These are phyloP conservation scores for Parauchenoglanis punctatus DNA, from an alignment of 2,797 vertebrate genomes.

Conservation along the genomic window DNA sequence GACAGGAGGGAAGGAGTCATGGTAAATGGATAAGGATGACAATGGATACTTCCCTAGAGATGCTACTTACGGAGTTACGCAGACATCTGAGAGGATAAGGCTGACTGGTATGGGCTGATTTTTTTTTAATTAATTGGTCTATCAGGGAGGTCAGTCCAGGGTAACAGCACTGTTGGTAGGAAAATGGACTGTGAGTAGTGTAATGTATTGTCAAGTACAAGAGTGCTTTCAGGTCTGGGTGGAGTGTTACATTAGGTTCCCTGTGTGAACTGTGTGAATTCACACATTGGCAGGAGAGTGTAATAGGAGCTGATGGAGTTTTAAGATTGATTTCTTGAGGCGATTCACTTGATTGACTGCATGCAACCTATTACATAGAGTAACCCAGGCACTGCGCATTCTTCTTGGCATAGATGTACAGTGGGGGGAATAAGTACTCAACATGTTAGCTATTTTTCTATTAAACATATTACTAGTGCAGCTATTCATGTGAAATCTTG, in stretches of 20 bases:
- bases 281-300: background rate
- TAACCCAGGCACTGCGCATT: background rate
- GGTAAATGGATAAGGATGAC: conserved; percentile 16
- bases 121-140: background rate
- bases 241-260: background rate
- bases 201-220: background rate
- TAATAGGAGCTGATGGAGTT: background rate
- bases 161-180: background rate
- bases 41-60: conserved; percentile 7
- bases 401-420: background rate
- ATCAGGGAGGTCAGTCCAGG: conserved; percentile 2
- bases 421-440: too few relatives aligned
- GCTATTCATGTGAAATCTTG: too few relatives aligned
- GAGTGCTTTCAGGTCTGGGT: background rate
- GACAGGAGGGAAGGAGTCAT: background rate
- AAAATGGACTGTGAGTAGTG: conserved; percentile 1
- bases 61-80: background rate
- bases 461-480: too few relatives aligned
- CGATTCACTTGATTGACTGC: background rate
- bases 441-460: too few relatives aligned
- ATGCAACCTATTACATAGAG: background rate
- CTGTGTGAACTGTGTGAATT: background rate
- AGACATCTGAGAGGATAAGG: conserved; percentile 4
- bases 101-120: background rate
- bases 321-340: conserved; percentile 1